Evolutionary conservation across 2,797 vertebrate genomes (phyloP).

Genomic region (Rhodeus uyekii): DNA sequence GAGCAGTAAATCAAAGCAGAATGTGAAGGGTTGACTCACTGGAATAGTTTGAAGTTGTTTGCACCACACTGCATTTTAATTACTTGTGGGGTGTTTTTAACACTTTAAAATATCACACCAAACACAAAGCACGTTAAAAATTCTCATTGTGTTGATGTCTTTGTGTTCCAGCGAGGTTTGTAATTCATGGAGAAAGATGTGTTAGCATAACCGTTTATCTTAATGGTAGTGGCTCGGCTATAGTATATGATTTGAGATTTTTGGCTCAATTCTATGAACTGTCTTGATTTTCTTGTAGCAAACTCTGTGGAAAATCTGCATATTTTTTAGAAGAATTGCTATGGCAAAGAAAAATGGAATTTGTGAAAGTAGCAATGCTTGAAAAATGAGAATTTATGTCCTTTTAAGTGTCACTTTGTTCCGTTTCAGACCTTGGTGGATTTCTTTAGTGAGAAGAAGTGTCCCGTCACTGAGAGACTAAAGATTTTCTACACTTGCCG

Average conservation of each 20-base stretch:
- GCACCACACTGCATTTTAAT: background rate
- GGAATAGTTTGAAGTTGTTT: background rate
- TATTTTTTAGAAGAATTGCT: background rate
- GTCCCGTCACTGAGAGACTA: constrained; percentile 83
- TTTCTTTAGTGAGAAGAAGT: constrained; percentile 84
- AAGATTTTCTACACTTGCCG: constrained; percentile 93
- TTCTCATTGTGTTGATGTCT: background rate
- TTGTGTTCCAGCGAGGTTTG: background rate
- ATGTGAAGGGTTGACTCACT: background rate
- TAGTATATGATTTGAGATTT: background rate
- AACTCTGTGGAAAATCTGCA: background rate
- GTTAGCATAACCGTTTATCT: background rate
- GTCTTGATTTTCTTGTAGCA: background rate
- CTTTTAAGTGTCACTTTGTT: background rate
- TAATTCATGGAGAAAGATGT: background rate
- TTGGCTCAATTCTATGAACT: background rate
- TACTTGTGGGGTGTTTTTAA: background rate
- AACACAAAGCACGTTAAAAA: background rate
- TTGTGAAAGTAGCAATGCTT: background rate
- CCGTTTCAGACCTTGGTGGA: constrained; percentile 81
- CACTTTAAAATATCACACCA: background rate
- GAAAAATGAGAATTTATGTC: background rate
- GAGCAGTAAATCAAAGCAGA: constrained; percentile 1
- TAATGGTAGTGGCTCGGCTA: background rate
- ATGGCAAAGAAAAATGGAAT: background rate